Evolutionary conservation across 37 sponge, comb jelly and placozoan species (phyloP), one percentile per base, ranked within the genome.

Genomic region (Dysidea cf. avara): DNA sequence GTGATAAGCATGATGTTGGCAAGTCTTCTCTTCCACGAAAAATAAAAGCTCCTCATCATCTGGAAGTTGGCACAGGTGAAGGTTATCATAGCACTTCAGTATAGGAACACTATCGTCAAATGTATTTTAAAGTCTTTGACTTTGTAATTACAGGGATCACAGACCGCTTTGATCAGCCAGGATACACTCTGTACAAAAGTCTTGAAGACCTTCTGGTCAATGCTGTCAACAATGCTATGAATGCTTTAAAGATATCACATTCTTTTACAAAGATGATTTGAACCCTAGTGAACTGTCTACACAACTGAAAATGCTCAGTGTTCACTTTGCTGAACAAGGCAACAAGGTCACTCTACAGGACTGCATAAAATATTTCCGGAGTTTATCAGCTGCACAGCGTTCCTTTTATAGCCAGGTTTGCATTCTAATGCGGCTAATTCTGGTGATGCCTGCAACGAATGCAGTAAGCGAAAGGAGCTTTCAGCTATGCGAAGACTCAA

Each of bases 391-490:
- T 9, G 83, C 40, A 25, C 48, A 34, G 46, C 50, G 50, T 12
- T 31, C 36, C 1, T 84, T 84, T 49, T 84, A 31, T 30, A 71
- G 58, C 49, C 52, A 84, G 62, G 84, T 84, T 12, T 76, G 77
- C 30, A 43, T 33, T 53, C 2, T 77, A 16, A 77, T 56, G 11
- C 61, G 72, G 0, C 55, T 84, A 2, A 46, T 83, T 37, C 64
- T 76, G 12, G 72, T 84, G 9, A 61, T 82, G 53, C 83, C 75
- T 33, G 70, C 71, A 28, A 79, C 71, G 2, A 79, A 81, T 72
- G 82, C 82, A 22, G 74, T 60, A 2, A 81, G 82, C 53, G 82
- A 81, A 66, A 2, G 74, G 56, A 54, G 74, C 34, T 81, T 31
- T 43, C 82, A 12, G 34, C 33, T 2, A 80, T 71, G 81, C 11